Conservation (phyloP, 2,797 vertebrate species). For the Epinephelus awoara region DNA sequence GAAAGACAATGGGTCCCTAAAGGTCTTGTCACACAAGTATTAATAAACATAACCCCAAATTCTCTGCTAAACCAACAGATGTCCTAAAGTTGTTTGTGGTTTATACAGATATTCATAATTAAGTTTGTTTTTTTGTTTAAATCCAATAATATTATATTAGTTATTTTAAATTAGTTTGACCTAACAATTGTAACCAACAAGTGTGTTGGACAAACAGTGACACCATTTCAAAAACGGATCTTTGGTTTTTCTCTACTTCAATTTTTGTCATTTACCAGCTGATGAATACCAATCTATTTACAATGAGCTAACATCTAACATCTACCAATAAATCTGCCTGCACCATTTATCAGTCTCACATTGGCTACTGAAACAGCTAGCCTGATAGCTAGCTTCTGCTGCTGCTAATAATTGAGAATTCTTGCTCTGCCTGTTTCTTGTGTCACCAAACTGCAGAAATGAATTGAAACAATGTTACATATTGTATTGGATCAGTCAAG, state of each 20-base stretch:
- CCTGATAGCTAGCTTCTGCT: neutral
- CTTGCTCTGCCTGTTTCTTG: neutral
- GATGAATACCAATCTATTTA: neutral
- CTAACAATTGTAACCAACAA: neutral
- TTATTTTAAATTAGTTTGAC: neutral
- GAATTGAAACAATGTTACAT: neutral
- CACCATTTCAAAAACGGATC: neutral
- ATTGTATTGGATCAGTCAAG: neutral
- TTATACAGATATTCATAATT: neutral
- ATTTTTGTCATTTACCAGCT: neutral
- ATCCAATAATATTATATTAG: neutral
- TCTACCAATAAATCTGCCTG: neutral
- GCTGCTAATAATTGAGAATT: neutral
- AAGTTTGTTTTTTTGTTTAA: neutral
- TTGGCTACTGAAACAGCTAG: neutral
- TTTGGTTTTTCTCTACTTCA: conserved; percentile 3
- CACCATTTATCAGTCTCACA: neutral
- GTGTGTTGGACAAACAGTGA: neutral
- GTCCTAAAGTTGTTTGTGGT: too few relatives aligned
- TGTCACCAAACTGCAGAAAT: neutral
- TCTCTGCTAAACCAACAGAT: too few relatives aligned
- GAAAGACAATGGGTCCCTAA: too few relatives aligned
- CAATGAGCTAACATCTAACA: neutral
- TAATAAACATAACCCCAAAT: too few relatives aligned
- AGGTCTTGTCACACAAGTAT: too few relatives aligned